A percentile compares a stretch with the other conserved stretches of the same genome.
Evolutionary conservation across 2,797 vertebrate species (phyloP).

Genomic region (Dermochelys coriacea): DNA sequence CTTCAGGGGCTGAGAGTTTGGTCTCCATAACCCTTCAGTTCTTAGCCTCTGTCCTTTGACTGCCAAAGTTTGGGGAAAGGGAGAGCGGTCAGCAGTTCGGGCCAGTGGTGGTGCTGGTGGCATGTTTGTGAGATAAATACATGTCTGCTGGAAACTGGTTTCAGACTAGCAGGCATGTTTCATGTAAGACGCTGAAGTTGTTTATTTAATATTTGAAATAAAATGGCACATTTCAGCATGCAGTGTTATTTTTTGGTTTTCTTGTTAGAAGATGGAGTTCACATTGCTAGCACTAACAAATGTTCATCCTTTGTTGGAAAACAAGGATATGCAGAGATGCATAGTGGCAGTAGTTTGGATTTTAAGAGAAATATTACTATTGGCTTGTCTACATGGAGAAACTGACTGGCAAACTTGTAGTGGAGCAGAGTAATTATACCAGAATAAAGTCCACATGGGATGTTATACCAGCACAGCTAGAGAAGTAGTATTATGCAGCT

Average conservation of each 20-base stretch:
- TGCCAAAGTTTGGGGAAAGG: fast-evolving
- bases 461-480: fast-evolving
- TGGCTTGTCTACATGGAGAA: neutral
- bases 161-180: neutral
- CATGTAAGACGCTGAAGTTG: neutral
- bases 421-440: neutral
- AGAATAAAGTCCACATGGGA: neutral
- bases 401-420: neutral
- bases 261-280: neutral
- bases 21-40: neutral
- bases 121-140: fast-evolving
- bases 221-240: neutral
- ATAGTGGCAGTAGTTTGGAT: neutral
- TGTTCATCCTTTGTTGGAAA: fast-evolving
- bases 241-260: neutral
- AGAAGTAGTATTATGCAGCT: fast-evolving
- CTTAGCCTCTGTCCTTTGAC: fast-evolving
- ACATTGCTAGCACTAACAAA: neutral
- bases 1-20: neutral
- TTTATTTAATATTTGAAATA: neutral
- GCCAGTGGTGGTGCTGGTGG: neutral
- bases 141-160: neutral
- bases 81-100: fast-evolving
- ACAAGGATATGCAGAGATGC: fast-evolving
- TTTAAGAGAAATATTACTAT: neutral